A percentile compares a stretch with the other conserved stretches of the same genome.
These are phyloP conservation scores for Goniozus legneri DNA, from an alignment of 1,140 invertebrate species.

Conservation along the genomic window DNA sequence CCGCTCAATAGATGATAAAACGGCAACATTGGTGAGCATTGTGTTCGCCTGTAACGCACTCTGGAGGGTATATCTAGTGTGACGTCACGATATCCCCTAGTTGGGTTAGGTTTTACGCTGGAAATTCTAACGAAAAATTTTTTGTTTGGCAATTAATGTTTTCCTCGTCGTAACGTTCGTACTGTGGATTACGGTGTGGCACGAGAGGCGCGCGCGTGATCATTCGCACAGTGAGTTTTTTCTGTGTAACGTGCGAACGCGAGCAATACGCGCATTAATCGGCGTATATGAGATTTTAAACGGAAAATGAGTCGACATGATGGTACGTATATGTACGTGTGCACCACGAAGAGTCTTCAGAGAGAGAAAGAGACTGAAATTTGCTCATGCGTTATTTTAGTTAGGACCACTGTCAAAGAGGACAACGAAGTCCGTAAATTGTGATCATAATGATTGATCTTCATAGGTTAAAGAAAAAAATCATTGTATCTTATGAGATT, in stretches of 20 bases:
- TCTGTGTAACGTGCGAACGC: constrained; percentile 49
- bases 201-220: constrained; percentile 15
- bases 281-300: constrained; percentile 57
- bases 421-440: too few relatives aligned
- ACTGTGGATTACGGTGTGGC: constrained; percentile 20
- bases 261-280: constrained; percentile 53
- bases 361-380: too few relatives aligned
- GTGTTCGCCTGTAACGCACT: constrained; percentile 2
- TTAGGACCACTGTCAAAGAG: too few relatives aligned
- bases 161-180: constrained; percentile 48
- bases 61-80: constrained; percentile 49
- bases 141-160: constrained; percentile 63
- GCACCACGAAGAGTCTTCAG: too few relatives aligned
- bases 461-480: too few relatives aligned
- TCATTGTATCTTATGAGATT: constrained; percentile 12
- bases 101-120: constrained; percentile 69
- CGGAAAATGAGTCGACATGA: constrained; percentile 79
- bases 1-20: not conserved
- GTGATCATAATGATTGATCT: too few relatives aligned
- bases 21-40: not conserved
- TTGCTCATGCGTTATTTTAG: too few relatives aligned
- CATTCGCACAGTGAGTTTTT: constrained; percentile 23
- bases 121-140: constrained; percentile 64
- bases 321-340: constrained; percentile 61
- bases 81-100: constrained; percentile 69